phyloP scores from a whole-genome alignment of 2,888 invertebrate genomes.

The Heliconius aoede region DNA sequence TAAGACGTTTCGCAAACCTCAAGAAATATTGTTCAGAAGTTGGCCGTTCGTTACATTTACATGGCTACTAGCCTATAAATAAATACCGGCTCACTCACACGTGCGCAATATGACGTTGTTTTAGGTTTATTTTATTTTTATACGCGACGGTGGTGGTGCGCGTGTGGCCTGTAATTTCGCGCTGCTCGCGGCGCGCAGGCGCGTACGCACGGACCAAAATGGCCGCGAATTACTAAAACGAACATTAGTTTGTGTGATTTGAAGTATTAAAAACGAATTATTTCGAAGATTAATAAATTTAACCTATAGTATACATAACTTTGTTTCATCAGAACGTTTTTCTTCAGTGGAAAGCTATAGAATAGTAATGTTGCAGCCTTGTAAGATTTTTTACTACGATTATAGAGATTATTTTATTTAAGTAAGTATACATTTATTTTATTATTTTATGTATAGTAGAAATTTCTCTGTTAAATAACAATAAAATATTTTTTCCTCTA shows the following conservation, averaged over 20 bases:
- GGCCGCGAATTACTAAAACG: conserved; percentile 59
- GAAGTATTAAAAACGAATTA: background rate
- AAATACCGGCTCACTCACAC: conserved; percentile 82
- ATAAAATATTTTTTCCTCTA: background rate
- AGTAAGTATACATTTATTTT: conserved; percentile 62
- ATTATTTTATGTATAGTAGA: background rate
- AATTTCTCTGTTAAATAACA: background rate
- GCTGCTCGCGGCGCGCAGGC: conserved; percentile 81
- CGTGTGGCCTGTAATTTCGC: conserved; percentile 81
- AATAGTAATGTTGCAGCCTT: conserved; percentile 54
- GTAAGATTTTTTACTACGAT: conserved; percentile 1
- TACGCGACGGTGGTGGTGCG: conserved; percentile 74
- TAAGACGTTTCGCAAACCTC: conserved; percentile 81
- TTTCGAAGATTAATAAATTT: background rate
- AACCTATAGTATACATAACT: background rate
- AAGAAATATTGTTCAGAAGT: conserved; percentile 70
- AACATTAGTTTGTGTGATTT: conserved; percentile 36
- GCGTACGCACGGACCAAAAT: conserved; percentile 79
- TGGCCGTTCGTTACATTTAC: conserved; percentile 76
- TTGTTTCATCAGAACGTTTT: conserved; percentile 23
- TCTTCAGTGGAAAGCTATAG: conserved; percentile 51
- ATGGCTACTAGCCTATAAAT: conserved; percentile 83
- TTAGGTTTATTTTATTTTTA: conserved; percentile 84
- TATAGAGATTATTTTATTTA: conserved; percentile 64
- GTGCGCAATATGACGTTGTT: conserved; percentile 81